These are phyloP conservation scores for Dipodomys spectabilis DNA, from an alignment of 2,113 vertebrate species.

Conservation along the genomic window DNA sequence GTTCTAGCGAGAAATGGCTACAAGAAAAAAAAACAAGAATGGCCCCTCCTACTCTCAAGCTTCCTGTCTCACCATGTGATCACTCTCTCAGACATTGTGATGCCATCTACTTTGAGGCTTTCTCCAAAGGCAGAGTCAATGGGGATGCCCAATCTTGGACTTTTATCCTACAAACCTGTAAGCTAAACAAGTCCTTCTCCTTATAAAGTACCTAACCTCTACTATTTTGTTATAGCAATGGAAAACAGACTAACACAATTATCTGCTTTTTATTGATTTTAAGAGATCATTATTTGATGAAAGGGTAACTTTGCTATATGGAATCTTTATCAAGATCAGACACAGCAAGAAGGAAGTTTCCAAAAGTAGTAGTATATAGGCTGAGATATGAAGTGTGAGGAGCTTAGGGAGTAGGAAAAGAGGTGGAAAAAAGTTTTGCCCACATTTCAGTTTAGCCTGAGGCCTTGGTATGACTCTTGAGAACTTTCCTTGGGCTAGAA, in stretches of 20 bases:
- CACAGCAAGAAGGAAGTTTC: not conserved
- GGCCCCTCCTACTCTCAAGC: not conserved
- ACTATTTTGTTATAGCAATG: constrained; percentile 1
- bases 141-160: not conserved
- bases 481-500: constrained; percentile 60
- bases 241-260: not conserved
- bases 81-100: not conserved
- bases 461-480: constrained; percentile 40
- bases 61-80: not conserved
- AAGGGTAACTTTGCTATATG: not conserved
- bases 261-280: not conserved
- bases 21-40: not conserved
- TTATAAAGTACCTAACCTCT: not conserved
- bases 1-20: not conserved
- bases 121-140: not conserved
- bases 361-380: not conserved
- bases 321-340: not conserved
- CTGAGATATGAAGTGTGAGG: not conserved
- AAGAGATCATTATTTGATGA: constrained; percentile 2
- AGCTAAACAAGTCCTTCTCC: not conserved
- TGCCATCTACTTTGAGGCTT: not conserved
- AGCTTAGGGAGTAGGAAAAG: not conserved
- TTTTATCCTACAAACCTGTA: not conserved
- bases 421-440: constrained; percentile 1
- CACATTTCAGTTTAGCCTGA: constrained; percentile 56